phyloP scores from a whole-genome alignment of 2,113 vertebrate genomes.

The Amphilophus citrinellus region DNA sequence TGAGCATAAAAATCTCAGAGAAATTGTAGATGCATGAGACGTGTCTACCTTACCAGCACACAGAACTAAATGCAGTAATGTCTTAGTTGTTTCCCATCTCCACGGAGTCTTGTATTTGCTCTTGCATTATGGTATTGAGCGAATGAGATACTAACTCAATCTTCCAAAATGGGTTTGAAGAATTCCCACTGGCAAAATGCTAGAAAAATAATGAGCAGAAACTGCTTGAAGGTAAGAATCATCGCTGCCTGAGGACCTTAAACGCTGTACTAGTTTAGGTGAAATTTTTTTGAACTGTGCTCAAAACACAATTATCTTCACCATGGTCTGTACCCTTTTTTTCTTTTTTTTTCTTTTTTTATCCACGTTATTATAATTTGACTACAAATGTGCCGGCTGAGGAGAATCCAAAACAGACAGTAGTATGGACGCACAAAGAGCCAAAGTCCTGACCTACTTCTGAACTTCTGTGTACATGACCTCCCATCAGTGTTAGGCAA shows the following conservation, averaged over 20 bases:
- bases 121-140: constrained; percentile 1
- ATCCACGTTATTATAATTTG: not conserved
- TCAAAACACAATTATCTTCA: not conserved
- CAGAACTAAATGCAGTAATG: not conserved
- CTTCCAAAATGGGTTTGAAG: constrained; percentile 29
- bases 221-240: constrained; percentile 31
- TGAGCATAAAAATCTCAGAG: not conserved
- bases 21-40: not conserved
- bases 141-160: constrained; percentile 22
- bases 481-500: not conserved
- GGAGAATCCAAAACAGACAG: not conserved
- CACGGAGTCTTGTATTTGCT: constrained; percentile 1
- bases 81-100: not conserved
- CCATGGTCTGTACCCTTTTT: no score
- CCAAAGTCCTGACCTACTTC: constrained; percentile 23
- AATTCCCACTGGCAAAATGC: constrained; percentile 33
- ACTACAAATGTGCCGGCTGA: not conserved
- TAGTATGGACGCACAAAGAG: not conserved
- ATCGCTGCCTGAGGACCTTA: constrained; percentile 21
- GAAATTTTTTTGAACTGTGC: not conserved
- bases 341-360: not conserved
- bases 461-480: not conserved
- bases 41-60: not conserved
- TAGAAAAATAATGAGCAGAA: constrained; percentile 48
- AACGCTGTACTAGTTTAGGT: constrained; percentile 10